Conservation (phyloP, 2,113 vertebrate species). For the Pseudois nayaur region DNA sequence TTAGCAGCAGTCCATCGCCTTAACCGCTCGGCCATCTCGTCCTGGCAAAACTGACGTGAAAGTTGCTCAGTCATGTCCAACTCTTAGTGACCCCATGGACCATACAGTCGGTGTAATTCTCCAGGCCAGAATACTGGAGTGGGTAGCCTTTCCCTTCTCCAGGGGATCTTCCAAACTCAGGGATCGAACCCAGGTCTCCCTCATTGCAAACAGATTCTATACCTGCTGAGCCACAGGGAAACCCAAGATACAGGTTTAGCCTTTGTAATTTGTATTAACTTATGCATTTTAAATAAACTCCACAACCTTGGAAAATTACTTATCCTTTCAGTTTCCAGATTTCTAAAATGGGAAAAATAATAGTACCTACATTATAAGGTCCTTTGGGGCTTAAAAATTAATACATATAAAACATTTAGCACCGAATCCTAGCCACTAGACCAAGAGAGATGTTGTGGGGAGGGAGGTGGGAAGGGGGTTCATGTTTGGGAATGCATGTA, state of each 20-base stretch:
- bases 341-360: neutral
- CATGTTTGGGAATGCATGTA: no score
- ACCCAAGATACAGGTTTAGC: neutral
- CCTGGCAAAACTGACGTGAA: neutral
- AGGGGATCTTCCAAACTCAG: neutral
- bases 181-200: neutral
- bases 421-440: no score
- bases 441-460: no score
- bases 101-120: neutral
- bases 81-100: neutral
- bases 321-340: neutral
- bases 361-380: neutral
- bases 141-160: neutral
- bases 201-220: neutral
- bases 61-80: neutral
- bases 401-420: neutral
- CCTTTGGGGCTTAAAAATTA: neutral
- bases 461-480: no score
- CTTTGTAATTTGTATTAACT: neutral
- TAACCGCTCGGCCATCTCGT: fast-evolving
- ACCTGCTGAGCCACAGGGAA: neutral
- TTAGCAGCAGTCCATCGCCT: neutral
- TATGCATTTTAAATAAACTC: neutral
- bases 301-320: neutral
- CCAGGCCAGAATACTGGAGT: neutral